Evolutionary conservation across 1,140 invertebrate species (phyloP).

Genomic region (Schlechtendalia chinensis): DNA sequence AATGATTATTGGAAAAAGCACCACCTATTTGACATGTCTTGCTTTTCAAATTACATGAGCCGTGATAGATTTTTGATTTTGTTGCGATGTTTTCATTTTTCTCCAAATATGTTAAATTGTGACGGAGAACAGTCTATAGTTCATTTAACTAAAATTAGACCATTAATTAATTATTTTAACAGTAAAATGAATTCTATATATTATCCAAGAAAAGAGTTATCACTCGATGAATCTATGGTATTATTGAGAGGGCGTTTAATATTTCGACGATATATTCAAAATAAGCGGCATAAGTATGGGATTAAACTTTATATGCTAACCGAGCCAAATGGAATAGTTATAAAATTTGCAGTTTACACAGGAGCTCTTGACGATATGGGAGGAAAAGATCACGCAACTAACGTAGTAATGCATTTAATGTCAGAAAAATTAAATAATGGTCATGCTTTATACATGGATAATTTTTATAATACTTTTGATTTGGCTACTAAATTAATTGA

Average conservation of each 20-base stretch:
- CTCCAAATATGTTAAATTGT: neutral
- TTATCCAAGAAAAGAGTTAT: neutral
- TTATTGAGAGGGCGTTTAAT: no score
- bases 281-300: no score
- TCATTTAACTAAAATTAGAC: neutral
- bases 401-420: constrained; percentile 5
- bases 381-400: neutral
- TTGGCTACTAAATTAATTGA: no score
- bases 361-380: neutral
- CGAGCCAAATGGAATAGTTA: constrained; percentile 4
- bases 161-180: no score
- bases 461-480: no score
- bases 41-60: no score
- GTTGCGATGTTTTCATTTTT: constrained; percentile 1
- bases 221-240: neutral
- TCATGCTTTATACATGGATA: neutral
- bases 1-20: no score
- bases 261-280: constrained; percentile 26
- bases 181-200: neutral
- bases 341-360: constrained; percentile 14
- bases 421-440: neutral
- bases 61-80: no score
- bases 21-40: no score
- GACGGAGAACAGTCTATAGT: no score
- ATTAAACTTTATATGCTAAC: constrained; percentile 29